Conservation (phyloP, 2,113 vertebrate genomes). For the Ptilonorhynchus violaceus region DNA sequence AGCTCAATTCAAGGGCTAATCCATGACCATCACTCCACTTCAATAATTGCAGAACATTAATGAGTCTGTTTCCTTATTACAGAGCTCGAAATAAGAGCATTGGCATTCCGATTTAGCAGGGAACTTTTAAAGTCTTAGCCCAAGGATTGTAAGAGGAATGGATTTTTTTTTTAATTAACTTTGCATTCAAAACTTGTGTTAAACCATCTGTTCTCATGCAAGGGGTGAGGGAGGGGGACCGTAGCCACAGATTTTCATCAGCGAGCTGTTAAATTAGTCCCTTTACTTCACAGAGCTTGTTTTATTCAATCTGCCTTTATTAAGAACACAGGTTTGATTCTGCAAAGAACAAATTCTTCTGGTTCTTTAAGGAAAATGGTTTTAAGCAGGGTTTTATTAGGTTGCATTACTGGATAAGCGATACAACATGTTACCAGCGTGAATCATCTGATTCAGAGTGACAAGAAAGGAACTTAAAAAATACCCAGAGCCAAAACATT, state of each 20-base stretch:
- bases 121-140: constrained; percentile 49
- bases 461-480: constrained; percentile 63
- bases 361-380: constrained; percentile 68
- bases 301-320: constrained; percentile 71
- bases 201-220: constrained; percentile 57
- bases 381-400: constrained; percentile 65
- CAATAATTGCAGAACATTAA: constrained; percentile 44
- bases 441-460: constrained; percentile 70
- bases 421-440: constrained; percentile 71
- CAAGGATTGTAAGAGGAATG: constrained; percentile 31
- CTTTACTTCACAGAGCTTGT: constrained; percentile 40
- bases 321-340: constrained; percentile 69
- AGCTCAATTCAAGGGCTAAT: constrained; percentile 9
- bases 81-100: constrained; percentile 38
- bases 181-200: constrained; percentile 54
- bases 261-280: constrained; percentile 54
- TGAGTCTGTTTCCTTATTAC: constrained; percentile 46
- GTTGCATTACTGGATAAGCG: constrained; percentile 65
- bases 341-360: constrained; percentile 72
- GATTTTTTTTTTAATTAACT: constrained; percentile 58
- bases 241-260: constrained; percentile 59
- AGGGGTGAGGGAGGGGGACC: constrained; percentile 29
- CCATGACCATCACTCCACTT: constrained; percentile 1
- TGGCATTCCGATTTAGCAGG: constrained; percentile 46
- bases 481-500: constrained; percentile 59